A percentile compares a stretch with the other conserved stretches of the same genome.
Conservation (phyloP, 2,797 vertebrate species). For the Euthynnus affinis region DNA sequence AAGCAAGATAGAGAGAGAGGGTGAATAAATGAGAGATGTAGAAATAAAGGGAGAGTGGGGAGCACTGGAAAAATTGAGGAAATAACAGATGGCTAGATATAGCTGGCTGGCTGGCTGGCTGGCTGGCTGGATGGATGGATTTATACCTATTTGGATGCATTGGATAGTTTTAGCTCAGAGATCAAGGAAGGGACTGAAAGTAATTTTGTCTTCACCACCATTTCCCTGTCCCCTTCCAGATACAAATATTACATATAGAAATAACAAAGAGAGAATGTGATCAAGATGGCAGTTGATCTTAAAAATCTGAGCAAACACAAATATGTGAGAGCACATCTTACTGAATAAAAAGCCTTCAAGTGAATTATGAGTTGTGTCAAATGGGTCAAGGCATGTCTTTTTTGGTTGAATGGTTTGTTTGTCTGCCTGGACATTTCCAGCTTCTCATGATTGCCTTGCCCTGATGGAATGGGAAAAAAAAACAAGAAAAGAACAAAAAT, state of each 20-base stretch:
- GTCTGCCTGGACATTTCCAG: constrained; percentile 10
- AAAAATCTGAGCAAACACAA: not conserved
- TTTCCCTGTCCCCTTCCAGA: not conserved
- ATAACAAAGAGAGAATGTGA: not conserved
- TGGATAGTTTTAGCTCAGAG: constrained; percentile 30
- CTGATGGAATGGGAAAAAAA: not conserved
- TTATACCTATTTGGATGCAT: constrained; percentile 24
- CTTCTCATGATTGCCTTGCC: not conserved
- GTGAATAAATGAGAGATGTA: constrained; percentile 31
- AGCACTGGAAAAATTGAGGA: constrained; percentile 30
- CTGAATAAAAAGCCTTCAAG: constrained; percentile 9
- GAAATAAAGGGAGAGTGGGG: constrained; percentile 22
- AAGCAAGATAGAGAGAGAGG: constrained; percentile 2
- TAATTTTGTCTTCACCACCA: not conserved
- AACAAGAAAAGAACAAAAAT: not conserved
- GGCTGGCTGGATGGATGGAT: constrained; percentile 13
- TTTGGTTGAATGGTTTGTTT: constrained; percentile 25
- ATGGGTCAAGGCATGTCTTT: constrained; percentile 12
- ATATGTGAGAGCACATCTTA: not conserved
- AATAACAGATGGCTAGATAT: constrained; percentile 56
- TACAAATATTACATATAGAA: not conserved
- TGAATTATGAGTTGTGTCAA: constrained; percentile 21
- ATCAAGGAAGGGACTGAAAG: not conserved
- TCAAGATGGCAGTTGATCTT: not conserved
- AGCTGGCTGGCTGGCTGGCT: constrained; percentile 23